Percentiles rank a stretch among this genome's conserved stretches.
phyloP scores from a whole-genome alignment of 2,797 vertebrate species.

The Phrynocephalus guinanensis region DNA sequence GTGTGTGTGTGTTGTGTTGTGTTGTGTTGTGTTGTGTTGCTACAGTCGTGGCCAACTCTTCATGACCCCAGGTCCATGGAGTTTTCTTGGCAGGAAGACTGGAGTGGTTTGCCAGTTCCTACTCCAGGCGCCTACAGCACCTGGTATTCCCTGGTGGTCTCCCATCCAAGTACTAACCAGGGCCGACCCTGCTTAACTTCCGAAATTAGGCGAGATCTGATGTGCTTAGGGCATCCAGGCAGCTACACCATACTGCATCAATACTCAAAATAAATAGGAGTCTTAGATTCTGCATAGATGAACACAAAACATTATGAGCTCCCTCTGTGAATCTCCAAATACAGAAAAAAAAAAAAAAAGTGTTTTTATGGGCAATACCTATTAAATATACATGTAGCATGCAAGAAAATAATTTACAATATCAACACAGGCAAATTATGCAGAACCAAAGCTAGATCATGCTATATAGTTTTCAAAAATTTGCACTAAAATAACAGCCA shows the following conservation, averaged over 20 bases:
- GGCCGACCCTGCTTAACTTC: no score
- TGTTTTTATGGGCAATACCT: not conserved
- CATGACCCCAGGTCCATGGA: no score
- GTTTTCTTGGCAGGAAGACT: no score
- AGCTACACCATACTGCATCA: not conserved
- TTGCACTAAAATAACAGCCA: not conserved
- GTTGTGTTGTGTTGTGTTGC: no score
- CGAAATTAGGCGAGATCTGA: no score
- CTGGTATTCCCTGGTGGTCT: no score
- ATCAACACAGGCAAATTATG: constrained; percentile 30
- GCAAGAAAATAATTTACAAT: constrained; percentile 7
- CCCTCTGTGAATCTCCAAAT: not conserved
- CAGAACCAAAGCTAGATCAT: constrained; percentile 38
- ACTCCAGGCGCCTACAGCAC: no score
- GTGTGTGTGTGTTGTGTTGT: no score
- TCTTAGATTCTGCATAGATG: not conserved
- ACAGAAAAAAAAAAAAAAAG: not conserved
- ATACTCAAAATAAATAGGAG: not conserved
- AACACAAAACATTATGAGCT: not conserved
- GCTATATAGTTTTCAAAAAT: not conserved
- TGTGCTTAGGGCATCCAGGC: no score
- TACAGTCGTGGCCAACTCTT: no score
- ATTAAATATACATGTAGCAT: not conserved
- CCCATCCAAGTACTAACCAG: no score
- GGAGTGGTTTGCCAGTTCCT: no score